Base-by-base conservation (phyloP, 2,888 invertebrate genomes). In the Brassicogethes aeneus region DNA sequence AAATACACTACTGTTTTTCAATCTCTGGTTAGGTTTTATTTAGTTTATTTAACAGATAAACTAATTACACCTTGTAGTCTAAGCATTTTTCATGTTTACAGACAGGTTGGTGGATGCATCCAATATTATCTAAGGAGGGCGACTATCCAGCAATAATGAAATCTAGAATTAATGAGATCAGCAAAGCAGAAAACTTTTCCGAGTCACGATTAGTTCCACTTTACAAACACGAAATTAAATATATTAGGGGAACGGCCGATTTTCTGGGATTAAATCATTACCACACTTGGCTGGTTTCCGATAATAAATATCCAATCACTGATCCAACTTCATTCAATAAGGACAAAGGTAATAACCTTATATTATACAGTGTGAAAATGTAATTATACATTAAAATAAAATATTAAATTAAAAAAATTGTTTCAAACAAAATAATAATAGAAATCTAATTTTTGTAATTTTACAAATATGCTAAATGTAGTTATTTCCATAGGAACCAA, bases 221-320 rank as follows among this genome's bases (percentile, higher is more conserved):
- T 36, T 61, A 66, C 0, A 31, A 48, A 8, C 47, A 64, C 8
- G 72, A 74, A 66, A 61, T 73, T 3, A 44, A 62, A 16, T 53
- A 58, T 5, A 64, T 75, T 32, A 54, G 54, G 55, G 77, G 71
- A 55, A 72, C 71, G 46, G 71, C 55, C 45, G 84, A 85, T 58
- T 82, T 80, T 61, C 67, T 83, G 17, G 82, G 80, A 1, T 50
- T 84, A 3, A 84, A 82, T 55, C 71, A 78, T 41, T 84, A 80
- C 60, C 73, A 78, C 0, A 69, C 74, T 0, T 66, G 63, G 44
- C 39, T 75, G 46, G 68, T 70, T 1, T 49, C 68, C 7, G 40
- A 57, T 29, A 39, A 51, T 2, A 44, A 57, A n/a, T 69, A 42
- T 58, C 47, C 54, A n/a, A 15, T 36, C 62, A 47, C 64, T 64